Percentiles rank a stretch among this genome's conserved stretches.
Conservation (phyloP, 2,113 vertebrate species). For the Lathamus discolor region DNA sequence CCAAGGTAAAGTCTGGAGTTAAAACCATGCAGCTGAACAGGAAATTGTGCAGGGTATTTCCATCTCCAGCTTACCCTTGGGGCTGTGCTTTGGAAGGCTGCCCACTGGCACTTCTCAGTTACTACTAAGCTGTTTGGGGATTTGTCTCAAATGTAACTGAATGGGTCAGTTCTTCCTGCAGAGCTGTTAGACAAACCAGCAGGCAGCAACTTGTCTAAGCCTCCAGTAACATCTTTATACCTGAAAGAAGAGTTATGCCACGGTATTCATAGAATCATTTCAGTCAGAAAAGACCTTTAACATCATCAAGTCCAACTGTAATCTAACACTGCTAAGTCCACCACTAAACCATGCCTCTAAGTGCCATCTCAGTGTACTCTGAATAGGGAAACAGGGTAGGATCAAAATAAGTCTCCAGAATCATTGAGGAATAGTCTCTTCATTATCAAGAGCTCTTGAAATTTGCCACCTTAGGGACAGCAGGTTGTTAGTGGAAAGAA, state of each 20-base stretch:
- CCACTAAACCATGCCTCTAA: not conserved
- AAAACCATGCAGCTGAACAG: not conserved
- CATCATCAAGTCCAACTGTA: not conserved
- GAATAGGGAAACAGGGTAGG: not conserved
- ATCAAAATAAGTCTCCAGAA: not conserved
- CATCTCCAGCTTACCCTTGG: not conserved
- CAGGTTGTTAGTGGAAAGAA: not conserved
- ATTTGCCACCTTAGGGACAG: not conserved
- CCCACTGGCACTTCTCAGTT: not conserved
- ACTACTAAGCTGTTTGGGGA: fast-evolving
- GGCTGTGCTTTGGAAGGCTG: not conserved
- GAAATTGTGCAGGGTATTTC: not conserved
- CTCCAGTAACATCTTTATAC: not conserved
- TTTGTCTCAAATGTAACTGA: not conserved
- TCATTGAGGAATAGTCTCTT: not conserved
- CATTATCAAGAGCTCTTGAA: not conserved
- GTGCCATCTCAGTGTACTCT: not conserved
- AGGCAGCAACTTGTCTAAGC: not conserved
- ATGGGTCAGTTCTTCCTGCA: not conserved
- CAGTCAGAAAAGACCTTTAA: not conserved
- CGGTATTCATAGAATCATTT: not conserved
- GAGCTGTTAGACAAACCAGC: not conserved
- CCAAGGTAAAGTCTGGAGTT: not conserved
- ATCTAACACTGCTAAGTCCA: not conserved
- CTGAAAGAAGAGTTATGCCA: fast-evolving